Conservation (phyloP, 2,797 vertebrate genomes). For the Gambelia wislizenii region DNA sequence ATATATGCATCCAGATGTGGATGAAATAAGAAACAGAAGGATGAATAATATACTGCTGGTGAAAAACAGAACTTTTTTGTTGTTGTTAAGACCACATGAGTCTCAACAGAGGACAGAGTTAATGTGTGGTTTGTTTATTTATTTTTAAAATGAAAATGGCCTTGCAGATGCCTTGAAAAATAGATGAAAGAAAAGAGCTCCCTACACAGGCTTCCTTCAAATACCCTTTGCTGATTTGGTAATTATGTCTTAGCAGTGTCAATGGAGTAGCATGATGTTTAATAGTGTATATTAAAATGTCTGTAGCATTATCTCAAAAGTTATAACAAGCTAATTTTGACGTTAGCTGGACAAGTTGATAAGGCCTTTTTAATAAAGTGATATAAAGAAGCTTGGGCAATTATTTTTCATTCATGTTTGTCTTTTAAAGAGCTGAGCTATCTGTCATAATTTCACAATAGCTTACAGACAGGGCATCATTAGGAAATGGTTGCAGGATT, state of each 20-base stretch:
- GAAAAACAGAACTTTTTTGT: conserved; percentile 21
- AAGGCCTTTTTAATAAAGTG: conserved; percentile 43
- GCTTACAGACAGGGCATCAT: conserved; percentile 48
- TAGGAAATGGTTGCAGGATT: conserved; percentile 55
- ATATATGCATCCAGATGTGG: not conserved
- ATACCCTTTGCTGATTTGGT: conserved; percentile 49
- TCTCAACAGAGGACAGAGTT: not conserved
- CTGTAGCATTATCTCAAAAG: conserved; percentile 55
- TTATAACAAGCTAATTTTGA: conserved; percentile 54
- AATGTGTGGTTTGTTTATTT: conserved; percentile 6
- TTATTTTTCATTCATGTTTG: conserved; percentile 57
- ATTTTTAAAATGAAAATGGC: not conserved
- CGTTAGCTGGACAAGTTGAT: conserved; percentile 49
- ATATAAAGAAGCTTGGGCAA: conserved; percentile 48
- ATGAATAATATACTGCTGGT: conserved; percentile 26
- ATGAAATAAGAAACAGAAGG: conserved; percentile 37
- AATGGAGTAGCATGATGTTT: conserved; percentile 37
- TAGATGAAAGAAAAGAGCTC: conserved; percentile 19
- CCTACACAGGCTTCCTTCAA: conserved; percentile 26
- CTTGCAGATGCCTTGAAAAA: conserved; percentile 39
- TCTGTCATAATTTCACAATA: conserved; percentile 52
- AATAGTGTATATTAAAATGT: conserved; percentile 53
- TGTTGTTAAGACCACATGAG: conserved; percentile 7
- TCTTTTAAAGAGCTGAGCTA: conserved; percentile 45
- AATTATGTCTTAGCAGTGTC: conserved; percentile 48